phyloP scores from a whole-genome alignment of 2,113 vertebrate genomes.

The Oreochromis spilurus region DNA sequence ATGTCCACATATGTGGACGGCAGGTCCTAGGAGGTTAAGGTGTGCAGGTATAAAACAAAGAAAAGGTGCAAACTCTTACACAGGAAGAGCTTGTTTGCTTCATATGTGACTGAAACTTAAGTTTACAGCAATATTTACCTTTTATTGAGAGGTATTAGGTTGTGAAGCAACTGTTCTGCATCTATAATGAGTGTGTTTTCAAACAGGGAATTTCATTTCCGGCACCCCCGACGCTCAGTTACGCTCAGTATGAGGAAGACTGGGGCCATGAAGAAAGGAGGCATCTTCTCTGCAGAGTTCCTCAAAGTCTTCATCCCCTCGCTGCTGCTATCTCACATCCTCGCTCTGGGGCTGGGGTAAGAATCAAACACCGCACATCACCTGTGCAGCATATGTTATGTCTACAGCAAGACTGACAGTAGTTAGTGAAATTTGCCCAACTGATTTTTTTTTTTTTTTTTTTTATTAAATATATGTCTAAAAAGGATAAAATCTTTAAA shows the following conservation, averaged over 20 bases:
- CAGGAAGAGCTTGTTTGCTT: neutral
- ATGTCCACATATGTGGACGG: too few species aligned
- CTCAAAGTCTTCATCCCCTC: constrained; percentile 98
- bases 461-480: neutral
- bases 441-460: neutral
- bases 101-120: neutral
- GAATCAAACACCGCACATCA: constrained; percentile 51
- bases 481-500: neutral
- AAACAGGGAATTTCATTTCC: constrained; percentile 94
- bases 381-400: neutral
- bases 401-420: neutral
- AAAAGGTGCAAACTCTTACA: neutral
- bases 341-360: constrained; percentile 95
- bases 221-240: constrained; percentile 89
- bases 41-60: neutral
- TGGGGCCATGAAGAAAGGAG: constrained; percentile 98
- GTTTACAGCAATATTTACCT: neutral
- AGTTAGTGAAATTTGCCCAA: neutral
- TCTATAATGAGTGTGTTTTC: neutral
- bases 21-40: too few species aligned
- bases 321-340: constrained; percentile 92
- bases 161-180: neutral
- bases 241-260: constrained; percentile 98
- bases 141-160: neutral
- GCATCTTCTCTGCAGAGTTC: constrained; percentile 96